Evolutionary conservation across 2,113 vertebrate genomes (phyloP).

Genomic region (Spermophilus dauricus): DNA sequence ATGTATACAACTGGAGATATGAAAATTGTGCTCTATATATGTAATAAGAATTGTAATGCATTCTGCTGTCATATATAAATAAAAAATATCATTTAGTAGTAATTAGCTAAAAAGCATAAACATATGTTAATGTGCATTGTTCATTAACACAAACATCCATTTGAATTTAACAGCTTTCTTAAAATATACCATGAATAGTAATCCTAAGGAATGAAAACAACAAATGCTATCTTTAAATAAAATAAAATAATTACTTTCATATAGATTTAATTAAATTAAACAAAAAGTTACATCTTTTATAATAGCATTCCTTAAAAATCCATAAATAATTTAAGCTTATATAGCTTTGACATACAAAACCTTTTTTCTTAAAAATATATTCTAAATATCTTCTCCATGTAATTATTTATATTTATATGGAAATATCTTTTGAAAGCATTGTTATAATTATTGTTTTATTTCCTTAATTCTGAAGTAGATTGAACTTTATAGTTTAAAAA

Average conservation of each 20-base stretch:
- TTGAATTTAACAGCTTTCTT: background rate
- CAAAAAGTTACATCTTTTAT: background rate
- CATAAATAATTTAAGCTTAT: background rate
- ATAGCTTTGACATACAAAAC: background rate
- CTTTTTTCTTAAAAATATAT: background rate
- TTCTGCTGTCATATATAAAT: too few relatives aligned
- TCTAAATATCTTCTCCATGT: background rate
- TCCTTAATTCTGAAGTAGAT: background rate
- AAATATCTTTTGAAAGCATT: background rate
- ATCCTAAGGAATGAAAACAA: background rate
- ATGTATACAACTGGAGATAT: too few relatives aligned
- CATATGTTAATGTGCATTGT: background rate
- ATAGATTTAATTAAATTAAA: background rate
- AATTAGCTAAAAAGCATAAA: conserved; percentile 35
- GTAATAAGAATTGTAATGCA: too few relatives aligned
- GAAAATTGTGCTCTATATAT: too few relatives aligned
- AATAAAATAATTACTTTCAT: conserved; percentile 12
- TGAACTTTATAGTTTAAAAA: background rate
- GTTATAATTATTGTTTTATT: conserved; percentile 16
- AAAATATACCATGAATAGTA: background rate
- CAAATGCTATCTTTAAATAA: background rate
- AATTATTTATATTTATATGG: background rate
- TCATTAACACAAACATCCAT: background rate
- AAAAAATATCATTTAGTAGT: background rate
- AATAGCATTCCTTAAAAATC: background rate